Base-by-base conservation (phyloP, 2,888 invertebrate species). In the Idaea aversata region DNA sequence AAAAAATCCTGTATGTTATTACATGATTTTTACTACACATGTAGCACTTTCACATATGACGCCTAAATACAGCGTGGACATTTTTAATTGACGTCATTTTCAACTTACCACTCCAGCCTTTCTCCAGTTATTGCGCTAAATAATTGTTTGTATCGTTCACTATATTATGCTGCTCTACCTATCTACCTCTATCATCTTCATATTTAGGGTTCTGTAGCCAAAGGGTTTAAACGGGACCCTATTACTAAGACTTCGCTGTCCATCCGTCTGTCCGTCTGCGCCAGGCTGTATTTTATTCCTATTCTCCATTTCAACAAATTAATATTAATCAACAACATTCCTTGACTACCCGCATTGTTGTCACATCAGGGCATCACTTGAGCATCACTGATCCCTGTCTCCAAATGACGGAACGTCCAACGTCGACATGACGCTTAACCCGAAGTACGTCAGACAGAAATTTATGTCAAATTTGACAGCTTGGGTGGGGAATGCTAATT, bases 351-450 rank as follows among this genome's bases (percentile, higher is more conserved):
- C 47, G 47, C 47, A 47, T 47, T 47, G 47, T 47, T 47, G 47
- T 47, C 47, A 47, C 47, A 47, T 47, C 47, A 47, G 47, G 47
- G 47, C 47, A 10, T 47, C 47, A 47, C 47, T 47, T 47, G 47
- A 7, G 47, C 47, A 47, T 47, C 47, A 10, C 47, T 47, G 47
- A 47, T 47, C 10, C 47, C 47, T 47, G 47, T 47, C 47, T 47
- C 47, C 47, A 47, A 47, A 75, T 81, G 83, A 82, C 82, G 74
- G 80, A 67, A 76, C 80, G 78, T 81, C 85, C 80, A 66, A 84
- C 72, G 86, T 87, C 87, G 83, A 73, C 66, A 72, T 75, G 79
- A 79, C 77, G 75, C 71, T 74, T 76, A 75, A 74, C 71, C 70
- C 68, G 68, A 74, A 77, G 77, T 77, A 77, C 75, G 79, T 80